A percentile compares a stretch with the other conserved stretches of the same genome.
These are phyloP conservation scores for Hycleus cichorii DNA, from an alignment of 1,140 invertebrate species.

Conservation along the genomic window DNA sequence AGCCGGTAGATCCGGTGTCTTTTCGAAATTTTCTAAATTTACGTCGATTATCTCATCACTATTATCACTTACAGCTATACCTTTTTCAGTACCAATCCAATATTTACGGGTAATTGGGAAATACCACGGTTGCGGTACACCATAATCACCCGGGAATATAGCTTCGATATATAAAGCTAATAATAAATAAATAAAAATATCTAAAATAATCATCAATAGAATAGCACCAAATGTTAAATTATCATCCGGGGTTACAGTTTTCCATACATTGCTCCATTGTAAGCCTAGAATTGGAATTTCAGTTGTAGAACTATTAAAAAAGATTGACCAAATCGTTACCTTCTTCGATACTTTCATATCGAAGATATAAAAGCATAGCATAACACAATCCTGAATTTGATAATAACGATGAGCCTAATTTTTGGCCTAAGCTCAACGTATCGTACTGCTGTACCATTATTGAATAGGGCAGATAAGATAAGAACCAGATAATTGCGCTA, in stretches of 20 bases:
- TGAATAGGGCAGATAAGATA: conserved; percentile 63
- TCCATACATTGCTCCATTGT: background rate
- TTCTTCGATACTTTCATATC: conserved; percentile 58
- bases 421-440: conserved; percentile 43
- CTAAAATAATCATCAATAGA: background rate
- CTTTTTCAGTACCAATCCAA: conserved; percentile 21
- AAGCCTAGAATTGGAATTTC: conserved; percentile 41
- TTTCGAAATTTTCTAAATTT: conserved; percentile 22
- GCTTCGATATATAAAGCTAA: conserved; percentile 68
- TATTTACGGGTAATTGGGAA: conserved; percentile 54
- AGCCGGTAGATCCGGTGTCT: conserved; percentile 36
- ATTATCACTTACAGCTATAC: too few relatives aligned
- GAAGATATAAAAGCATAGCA: conserved; percentile 59
- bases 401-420: conserved; percentile 54
- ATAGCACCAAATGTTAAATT: background rate
- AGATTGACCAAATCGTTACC: conserved; percentile 16
- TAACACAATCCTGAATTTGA: conserved; percentile 72
- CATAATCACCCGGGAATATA: conserved; percentile 62
- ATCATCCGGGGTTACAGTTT: background rate
- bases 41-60: too few relatives aligned
- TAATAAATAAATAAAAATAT: conserved; percentile 4
- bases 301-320: background rate
- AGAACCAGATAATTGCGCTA: conserved; percentile 62
- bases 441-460: conserved; percentile 56
- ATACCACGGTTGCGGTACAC: conserved; percentile 65